Evolutionary conservation across 92 coral and sea anemone species (phyloP).

Genomic region (Phenganax stokvisi): DNA sequence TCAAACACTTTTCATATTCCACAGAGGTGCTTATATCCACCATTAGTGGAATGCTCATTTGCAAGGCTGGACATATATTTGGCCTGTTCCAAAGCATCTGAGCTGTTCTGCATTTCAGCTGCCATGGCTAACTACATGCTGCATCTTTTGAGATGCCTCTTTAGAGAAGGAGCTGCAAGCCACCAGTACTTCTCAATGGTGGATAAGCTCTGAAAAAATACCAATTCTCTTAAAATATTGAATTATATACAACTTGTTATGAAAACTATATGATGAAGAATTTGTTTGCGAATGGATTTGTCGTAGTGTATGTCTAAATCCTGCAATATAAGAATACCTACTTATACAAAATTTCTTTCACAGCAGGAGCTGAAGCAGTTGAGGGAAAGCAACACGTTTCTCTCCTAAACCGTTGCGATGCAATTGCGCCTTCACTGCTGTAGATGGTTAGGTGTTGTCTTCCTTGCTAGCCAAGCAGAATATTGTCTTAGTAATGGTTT

Average conservation of each 20-base stretch:
- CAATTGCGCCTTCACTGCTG: no score
- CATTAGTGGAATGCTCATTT: constrained; percentile 1
- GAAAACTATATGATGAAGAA: background rate
- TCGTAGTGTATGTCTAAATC: no score
- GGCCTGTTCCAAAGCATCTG: constrained; percentile 17
- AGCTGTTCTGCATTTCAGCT: constrained; percentile 24
- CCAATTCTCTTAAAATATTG: background rate
- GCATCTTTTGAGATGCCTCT: background rate
- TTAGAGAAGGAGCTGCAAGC: constrained; percentile 17
- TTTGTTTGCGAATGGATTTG: background rate
- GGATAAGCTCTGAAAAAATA: constrained; percentile 4
- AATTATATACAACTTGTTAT: background rate
- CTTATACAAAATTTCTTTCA: constrained; percentile 2
- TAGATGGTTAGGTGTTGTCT: no score
- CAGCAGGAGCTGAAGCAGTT: background rate
- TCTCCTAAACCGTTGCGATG: no score
- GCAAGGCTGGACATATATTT: constrained; percentile 20
- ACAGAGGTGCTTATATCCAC: background rate
- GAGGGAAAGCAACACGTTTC: background rate
- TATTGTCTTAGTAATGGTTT: no score
- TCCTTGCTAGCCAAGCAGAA: no score
- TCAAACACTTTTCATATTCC: constrained; percentile 3
- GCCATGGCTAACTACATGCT: background rate
- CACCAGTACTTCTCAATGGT: background rate
- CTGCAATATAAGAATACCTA: background rate